Percentiles rank a stretch among this genome's conserved stretches.
phyloP scores from a whole-genome alignment of 2,888 invertebrate genomes.

The Drosophila greeni region DNA sequence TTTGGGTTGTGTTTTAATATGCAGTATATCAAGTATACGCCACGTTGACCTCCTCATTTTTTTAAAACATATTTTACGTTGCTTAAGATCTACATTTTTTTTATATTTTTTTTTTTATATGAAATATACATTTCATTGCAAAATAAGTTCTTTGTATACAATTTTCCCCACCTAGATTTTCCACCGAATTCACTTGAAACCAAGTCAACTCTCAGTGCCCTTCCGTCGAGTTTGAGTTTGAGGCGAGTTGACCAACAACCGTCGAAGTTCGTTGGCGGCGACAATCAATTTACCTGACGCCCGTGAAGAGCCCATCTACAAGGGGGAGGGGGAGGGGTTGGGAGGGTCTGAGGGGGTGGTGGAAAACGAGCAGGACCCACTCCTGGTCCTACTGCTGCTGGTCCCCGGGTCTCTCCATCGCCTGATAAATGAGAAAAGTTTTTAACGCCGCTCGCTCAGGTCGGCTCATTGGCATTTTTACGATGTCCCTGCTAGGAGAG shows the following conservation, averaged over 20 bases:
- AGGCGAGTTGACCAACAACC: constrained; percentile 64
- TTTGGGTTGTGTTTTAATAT: background rate
- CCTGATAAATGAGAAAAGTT: constrained; percentile 71
- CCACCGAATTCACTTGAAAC: background rate
- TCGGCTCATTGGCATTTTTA: constrained; percentile 71
- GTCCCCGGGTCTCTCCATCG: constrained; percentile 33
- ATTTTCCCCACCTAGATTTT: background rate
- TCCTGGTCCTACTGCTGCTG: background rate
- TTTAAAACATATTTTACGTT: background rate
- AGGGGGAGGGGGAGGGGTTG: background rate
- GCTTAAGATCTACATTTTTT: background rate
- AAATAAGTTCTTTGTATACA: background rate
- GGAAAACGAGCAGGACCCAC: background rate
- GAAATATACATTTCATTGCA: background rate
- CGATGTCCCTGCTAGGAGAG: constrained; percentile 53
- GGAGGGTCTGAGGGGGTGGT: background rate
- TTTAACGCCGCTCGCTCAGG: constrained; percentile 66
- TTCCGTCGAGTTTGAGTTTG: constrained; percentile 20
- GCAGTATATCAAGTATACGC: background rate
- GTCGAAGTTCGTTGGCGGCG: constrained; percentile 62
- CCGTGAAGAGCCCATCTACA: constrained; percentile 17
- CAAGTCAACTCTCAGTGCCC: constrained; percentile 7
- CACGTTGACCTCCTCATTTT: background rate
- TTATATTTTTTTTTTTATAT: too few relatives aligned
- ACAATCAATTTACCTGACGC: constrained; percentile 68